Conservation (phyloP, 2,888 invertebrate genomes). For the Agriotes lineatus region DNA sequence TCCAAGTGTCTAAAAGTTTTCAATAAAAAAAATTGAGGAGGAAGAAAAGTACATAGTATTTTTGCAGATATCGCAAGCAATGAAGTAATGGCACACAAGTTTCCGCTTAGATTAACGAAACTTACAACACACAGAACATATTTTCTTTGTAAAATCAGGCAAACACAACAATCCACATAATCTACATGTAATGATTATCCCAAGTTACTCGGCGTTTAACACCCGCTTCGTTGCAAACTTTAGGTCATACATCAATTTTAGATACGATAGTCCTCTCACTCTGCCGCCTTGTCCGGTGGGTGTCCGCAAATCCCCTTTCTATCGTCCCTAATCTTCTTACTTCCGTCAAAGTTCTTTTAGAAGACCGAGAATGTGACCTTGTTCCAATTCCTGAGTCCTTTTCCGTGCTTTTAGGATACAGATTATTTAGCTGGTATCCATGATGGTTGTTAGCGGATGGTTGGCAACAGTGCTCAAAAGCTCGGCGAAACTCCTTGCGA, state of each 20-base stretch:
- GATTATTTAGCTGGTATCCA: constrained; percentile 51
- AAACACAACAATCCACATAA: background rate
- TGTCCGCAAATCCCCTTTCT: constrained; percentile 22
- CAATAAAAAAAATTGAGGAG: no score
- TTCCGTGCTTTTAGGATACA: constrained; percentile 50
- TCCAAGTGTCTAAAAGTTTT: no score
- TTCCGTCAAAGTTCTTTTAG: constrained; percentile 33
- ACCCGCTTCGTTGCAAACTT: background rate
- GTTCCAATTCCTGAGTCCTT: constrained; percentile 43
- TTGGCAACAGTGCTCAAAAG: constrained; percentile 73
- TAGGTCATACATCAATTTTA: constrained; percentile 31
- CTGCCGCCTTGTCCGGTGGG: constrained; percentile 13
- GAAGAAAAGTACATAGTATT: no score
- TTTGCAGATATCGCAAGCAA: no score
- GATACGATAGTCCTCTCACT: constrained; percentile 28
- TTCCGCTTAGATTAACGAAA: no score
- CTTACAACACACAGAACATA: background rate
- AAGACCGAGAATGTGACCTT: constrained; percentile 35
- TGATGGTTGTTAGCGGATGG: constrained; percentile 59
- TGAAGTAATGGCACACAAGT: no score
- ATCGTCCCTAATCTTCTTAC: constrained; percentile 36
- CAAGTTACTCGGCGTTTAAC: constrained; percentile 17
- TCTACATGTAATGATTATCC: constrained; percentile 15
- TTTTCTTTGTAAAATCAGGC: background rate
- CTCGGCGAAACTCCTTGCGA: constrained; percentile 78